Conservation (phyloP, 2,797 vertebrate species). For the Okamejei kenojei region DNA sequence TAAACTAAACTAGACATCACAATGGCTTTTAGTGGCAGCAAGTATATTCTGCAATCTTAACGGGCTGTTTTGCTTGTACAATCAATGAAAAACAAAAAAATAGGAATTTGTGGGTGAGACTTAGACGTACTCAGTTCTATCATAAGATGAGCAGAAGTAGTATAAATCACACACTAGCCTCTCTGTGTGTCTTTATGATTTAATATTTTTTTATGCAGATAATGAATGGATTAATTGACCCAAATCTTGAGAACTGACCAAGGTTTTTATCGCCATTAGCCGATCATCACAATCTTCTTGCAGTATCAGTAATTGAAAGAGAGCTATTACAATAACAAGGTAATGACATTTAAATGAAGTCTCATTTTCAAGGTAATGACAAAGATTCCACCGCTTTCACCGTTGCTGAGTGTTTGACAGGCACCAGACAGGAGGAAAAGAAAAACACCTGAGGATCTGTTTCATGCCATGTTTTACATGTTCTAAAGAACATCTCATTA, state of each 20-base stretch:
- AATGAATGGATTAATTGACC: slow-evolving; percentile 11
- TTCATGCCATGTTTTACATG: slow-evolving; percentile 27
- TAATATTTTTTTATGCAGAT: background rate
- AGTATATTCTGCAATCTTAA: background rate
- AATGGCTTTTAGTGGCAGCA: background rate
- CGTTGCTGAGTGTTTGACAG: background rate
- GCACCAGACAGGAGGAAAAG: background rate
- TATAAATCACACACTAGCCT: background rate
- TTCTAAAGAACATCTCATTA: slow-evolving; percentile 33
- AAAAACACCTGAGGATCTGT: slow-evolving; percentile 16
- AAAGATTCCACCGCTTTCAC: background rate
- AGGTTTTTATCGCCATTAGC: background rate
- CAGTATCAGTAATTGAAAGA: background rate
- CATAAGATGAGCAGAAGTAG: background rate
- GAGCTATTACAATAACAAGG: slow-evolving; percentile 9
- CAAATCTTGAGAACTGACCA: background rate
- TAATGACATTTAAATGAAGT: slow-evolving; percentile 31
- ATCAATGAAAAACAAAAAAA: background rate
- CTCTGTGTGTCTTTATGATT: background rate
- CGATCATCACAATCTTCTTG: background rate
- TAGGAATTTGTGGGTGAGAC: background rate
- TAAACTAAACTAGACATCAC: no score
- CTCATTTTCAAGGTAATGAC: background rate
- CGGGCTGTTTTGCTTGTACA: background rate
- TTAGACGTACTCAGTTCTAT: background rate